Percentiles rank a stretch among this genome's conserved stretches.
These are phyloP conservation scores for Lepetodrilus schrolli DNA, from an alignment of 2,888 invertebrate genomes.

Conservation along the genomic window DNA sequence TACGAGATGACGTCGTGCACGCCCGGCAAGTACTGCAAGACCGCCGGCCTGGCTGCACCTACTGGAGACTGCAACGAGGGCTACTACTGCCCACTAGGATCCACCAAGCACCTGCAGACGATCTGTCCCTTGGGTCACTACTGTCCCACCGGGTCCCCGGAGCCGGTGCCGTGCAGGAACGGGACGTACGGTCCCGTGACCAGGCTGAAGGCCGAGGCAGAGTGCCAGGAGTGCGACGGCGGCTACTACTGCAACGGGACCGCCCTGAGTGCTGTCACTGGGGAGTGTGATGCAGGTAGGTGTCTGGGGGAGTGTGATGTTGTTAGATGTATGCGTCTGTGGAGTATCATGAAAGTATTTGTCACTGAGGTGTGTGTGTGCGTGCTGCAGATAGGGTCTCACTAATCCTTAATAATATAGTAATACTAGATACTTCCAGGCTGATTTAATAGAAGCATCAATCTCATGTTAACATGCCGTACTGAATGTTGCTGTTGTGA, in stretches of 20 bases:
- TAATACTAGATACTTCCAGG: too few relatives aligned
- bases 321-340: too few relatives aligned
- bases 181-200: slow-evolving; percentile 66
- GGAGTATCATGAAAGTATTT: too few relatives aligned
- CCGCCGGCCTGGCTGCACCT: slow-evolving; percentile 56
- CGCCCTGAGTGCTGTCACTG: slow-evolving; percentile 55
- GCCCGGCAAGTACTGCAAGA: slow-evolving; percentile 68
- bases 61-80: slow-evolving; percentile 60
- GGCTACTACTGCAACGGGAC: slow-evolving; percentile 68
- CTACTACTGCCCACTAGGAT: slow-evolving; percentile 65
- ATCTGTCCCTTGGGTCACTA: slow-evolving; percentile 63
- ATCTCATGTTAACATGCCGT: too few relatives aligned
- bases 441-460: too few relatives aligned
- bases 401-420: too few relatives aligned
- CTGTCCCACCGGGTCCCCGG: slow-evolving; percentile 60
- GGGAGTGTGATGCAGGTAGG: slow-evolving; percentile 61
- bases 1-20: slow-evolving; percentile 61
- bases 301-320: neutral
- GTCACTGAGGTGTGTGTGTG: neutral
- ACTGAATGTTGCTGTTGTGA: neutral
- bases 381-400: neutral
- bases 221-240: slow-evolving; percentile 63
- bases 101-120: slow-evolving; percentile 51
- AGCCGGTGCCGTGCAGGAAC: slow-evolving; percentile 66
- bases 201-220: slow-evolving; percentile 43